Conservation (phyloP, 2,797 vertebrate genomes). For the Lagodon rhomboides region DNA sequence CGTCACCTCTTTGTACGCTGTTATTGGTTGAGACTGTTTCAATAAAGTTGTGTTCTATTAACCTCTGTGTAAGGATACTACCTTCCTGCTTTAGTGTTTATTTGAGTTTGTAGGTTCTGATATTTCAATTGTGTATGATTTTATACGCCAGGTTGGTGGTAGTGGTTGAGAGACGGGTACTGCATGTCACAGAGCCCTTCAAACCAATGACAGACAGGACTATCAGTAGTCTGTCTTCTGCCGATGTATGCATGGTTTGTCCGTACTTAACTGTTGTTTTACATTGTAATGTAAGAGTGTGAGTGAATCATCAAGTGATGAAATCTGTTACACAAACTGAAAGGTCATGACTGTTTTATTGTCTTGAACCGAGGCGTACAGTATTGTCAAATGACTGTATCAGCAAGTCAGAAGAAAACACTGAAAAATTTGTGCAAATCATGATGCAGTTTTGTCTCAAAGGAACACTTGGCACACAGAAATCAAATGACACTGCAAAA, state of each 20-base stretch:
- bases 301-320: not conserved
- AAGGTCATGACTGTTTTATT: conserved; percentile 65
- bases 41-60: conserved; percentile 91
- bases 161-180: not conserved
- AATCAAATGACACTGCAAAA: conserved; percentile 31
- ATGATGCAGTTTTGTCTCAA: conserved; percentile 44
- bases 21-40: conserved; percentile 90
- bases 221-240: not conserved
- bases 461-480: conserved; percentile 50
- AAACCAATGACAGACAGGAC: not conserved
- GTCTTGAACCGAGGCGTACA: conserved; percentile 53
- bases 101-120: not conserved
- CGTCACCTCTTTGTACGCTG: conserved; percentile 85
- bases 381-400: conserved; percentile 43
- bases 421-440: conserved; percentile 64
- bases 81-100: conserved; percentile 32
- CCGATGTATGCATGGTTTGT: not conserved
- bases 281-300: not conserved
- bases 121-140: not conserved
- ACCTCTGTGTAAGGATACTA: conserved; percentile 69
- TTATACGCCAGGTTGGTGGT: not conserved
- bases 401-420: conserved; percentile 56
- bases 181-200: not conserved
- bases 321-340: conserved; percentile 15
- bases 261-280: not conserved